A percentile compares a stretch with the other conserved stretches of the same genome.
Evolutionary conservation across 2,113 vertebrate genomes (phyloP).

Genomic region (Regulus satrapa): DNA sequence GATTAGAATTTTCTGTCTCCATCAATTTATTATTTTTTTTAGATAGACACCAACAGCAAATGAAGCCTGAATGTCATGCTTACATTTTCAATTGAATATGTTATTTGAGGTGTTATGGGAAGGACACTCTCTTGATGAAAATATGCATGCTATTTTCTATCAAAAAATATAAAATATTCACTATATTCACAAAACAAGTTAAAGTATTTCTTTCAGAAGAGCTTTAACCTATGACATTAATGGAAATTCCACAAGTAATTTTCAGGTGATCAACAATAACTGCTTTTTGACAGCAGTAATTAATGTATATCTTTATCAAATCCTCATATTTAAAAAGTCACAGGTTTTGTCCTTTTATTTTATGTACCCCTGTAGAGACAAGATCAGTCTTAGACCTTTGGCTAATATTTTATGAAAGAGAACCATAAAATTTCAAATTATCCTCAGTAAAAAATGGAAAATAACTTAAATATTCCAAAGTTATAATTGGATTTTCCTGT

Average conservation of each 20-base stretch:
- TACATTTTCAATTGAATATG: slow-evolving; percentile 48
- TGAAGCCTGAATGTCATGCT: slow-evolving; percentile 60
- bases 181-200: not conserved
- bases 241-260: not conserved
- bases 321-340: not conserved
- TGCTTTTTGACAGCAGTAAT: not conserved
- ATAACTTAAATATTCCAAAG: not conserved
- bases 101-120: slow-evolving; percentile 40
- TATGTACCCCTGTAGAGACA: not conserved
- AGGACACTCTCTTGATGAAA: slow-evolving; percentile 16
- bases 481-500: not conserved
- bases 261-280: slow-evolving; percentile 10
- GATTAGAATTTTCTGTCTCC: slow-evolving; percentile 45
- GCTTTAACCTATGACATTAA: not conserved
- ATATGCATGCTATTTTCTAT: not conserved
- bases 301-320: not conserved
- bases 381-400: not conserved
- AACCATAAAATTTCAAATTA: not conserved
- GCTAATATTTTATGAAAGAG: not conserved
- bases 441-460: not conserved
- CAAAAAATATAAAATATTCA: slow-evolving; percentile 28
- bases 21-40: slow-evolving; percentile 44
- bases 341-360: not conserved
- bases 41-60: slow-evolving; percentile 41
- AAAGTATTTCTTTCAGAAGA: not conserved